These are phyloP conservation scores for Petrocephalus sullivani DNA, from an alignment of 2,797 vertebrate genomes.

Conservation along the genomic window DNA sequence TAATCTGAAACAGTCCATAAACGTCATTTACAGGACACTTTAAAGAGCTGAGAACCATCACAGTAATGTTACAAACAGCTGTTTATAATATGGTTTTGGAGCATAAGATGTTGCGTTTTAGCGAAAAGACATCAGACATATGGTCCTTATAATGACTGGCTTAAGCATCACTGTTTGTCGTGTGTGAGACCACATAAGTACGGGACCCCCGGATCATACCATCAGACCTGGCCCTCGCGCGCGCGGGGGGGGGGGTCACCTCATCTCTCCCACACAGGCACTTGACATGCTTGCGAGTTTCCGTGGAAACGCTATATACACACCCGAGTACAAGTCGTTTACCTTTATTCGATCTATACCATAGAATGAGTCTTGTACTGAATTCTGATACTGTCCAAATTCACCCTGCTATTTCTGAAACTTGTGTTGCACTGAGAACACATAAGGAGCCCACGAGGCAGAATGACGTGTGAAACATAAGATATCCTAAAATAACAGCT, in stretches of 20 bases:
- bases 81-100: background rate
- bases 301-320: background rate
- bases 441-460: background rate
- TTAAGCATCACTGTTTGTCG: background rate
- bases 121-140: background rate
- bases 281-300: background rate
- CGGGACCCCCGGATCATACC: background rate
- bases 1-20: background rate
- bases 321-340: background rate
- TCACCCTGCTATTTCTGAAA: background rate
- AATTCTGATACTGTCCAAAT: background rate
- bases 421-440: background rate
- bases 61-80: background rate
- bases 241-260: background rate
- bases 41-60: background rate
- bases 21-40: background rate
- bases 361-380: background rate
- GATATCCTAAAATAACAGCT: background rate
- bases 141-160: background rate
- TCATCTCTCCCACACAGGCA: background rate
- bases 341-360: background rate
- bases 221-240: background rate
- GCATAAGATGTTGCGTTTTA: background rate
- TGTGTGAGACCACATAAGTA: background rate
- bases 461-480: background rate